Conservation (phyloP, 2,888 invertebrate genomes). For the Ctena decussata region DNA sequence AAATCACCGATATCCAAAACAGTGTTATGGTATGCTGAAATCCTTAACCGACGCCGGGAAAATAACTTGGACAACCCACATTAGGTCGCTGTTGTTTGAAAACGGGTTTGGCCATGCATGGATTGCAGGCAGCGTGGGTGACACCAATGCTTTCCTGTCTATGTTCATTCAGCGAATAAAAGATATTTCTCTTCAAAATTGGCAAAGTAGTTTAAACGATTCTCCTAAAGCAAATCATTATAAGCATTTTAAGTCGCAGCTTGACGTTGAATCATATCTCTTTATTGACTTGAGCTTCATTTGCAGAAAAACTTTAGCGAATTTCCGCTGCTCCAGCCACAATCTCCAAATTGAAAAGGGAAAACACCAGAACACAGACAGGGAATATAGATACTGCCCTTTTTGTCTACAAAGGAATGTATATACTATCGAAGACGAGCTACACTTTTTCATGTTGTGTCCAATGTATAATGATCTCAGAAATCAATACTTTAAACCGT, state of each 20-base stretch:
- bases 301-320: slow-evolving; percentile 8
- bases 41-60: slow-evolving; percentile 18
- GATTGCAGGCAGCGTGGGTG: slow-evolving; percentile 19
- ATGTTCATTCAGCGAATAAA: slow-evolving; percentile 23
- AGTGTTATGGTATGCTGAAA: slow-evolving; percentile 28
- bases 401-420: slow-evolving; percentile 21
- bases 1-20: slow-evolving; percentile 26
- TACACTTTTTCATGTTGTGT: slow-evolving; percentile 32
- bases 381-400: slow-evolving; percentile 32
- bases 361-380: slow-evolving; percentile 28
- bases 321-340: slow-evolving; percentile 33
- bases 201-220: neutral
- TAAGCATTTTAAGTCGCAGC: slow-evolving; percentile 2
- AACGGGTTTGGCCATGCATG: slow-evolving; percentile 39
- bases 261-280: slow-evolving; percentile 24
- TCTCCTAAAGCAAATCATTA: slow-evolving; percentile 17
- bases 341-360: slow-evolving; percentile 33
- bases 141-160: slow-evolving; percentile 6
- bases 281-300: neutral
- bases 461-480: slow-evolving; percentile 17
- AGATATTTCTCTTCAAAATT: slow-evolving; percentile 30
- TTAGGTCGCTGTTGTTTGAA: neutral
- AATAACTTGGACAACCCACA: neutral
- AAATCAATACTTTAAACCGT: slow-evolving; percentile 10
- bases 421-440: slow-evolving; percentile 25